Base-by-base conservation (phyloP, 2,888 invertebrate genomes). In the Sphinx pinastri region DNA sequence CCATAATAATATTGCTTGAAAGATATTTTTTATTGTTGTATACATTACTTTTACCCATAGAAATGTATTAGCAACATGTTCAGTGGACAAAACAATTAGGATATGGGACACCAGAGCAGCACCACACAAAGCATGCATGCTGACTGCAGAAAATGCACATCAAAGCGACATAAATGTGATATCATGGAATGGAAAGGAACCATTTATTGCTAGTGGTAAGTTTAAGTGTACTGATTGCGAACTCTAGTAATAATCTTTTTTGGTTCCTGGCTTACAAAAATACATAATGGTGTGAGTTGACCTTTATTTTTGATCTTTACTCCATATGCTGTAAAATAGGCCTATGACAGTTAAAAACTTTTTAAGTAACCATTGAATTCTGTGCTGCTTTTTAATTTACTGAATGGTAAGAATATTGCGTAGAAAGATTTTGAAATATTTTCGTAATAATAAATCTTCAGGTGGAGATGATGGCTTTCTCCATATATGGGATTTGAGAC, bases 401-500 rank as follows among this genome's bases (percentile, higher is more conserved):
- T 25, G 2, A 25, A 1, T 25, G 1, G 25, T 25, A 25, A 25
- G 25, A 38, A 38, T 8, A 38, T 38, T 38, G 38, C 8, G 6
- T 38, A 38, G 4, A 38, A 38, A 8, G 0, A 8, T 38, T 38
- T 38, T 38, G 0, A 38, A 38, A 7, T 12, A 3, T 16, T 8
- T 16, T 63, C 12, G 5, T 47, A 45, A 47, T 52, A 45, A 58
- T 19, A 69, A 12, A 58, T n/a, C 87, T 87, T n/a, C 55, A 94
- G 99, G 99, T 71, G 99, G 99, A 10, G 99, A 99, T 90, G 99
- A 99, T 92, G 99, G 99, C 5, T 95, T 97, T 70, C 92, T 99
- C 49, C 97, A 98, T 85, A 95, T 99, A 69, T 99, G 99, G 99
- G 99, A 99, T 88, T 94, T 99, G 72, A 95, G 99, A 71, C 96